These are phyloP conservation scores for Neodiprion virginianus DNA, from an alignment of 1,140 invertebrate species.

Conservation along the genomic window DNA sequence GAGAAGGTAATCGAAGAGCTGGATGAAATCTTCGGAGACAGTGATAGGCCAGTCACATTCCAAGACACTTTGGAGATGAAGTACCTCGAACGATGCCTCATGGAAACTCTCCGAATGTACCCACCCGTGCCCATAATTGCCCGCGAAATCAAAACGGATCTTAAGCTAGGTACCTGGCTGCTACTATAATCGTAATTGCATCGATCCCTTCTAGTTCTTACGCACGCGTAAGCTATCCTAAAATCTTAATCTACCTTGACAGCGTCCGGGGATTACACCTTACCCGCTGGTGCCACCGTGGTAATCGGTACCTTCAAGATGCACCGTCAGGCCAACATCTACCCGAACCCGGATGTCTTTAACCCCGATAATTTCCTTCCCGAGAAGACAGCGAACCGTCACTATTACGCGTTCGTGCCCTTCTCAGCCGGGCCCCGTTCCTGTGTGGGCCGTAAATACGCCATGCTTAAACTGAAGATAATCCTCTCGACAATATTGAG, in stretches of 20 bases:
- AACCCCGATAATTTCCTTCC: constrained; percentile 86
- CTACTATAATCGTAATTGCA: constrained; percentile 1
- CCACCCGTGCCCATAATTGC: constrained; percentile 86
- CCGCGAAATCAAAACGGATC: constrained; percentile 74
- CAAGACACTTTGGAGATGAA: constrained; percentile 82
- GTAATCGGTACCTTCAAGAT: constrained; percentile 71
- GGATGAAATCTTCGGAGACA: constrained; percentile 82
- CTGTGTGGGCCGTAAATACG: constrained; percentile 89
- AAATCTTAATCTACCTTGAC: constrained; percentile 27
- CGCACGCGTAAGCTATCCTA: constrained; percentile 10
- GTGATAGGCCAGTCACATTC: constrained; percentile 75
- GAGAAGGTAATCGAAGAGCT: constrained; percentile 82
- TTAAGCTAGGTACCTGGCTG: constrained; percentile 64
- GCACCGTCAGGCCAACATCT: constrained; percentile 75
- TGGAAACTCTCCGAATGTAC: constrained; percentile 83
- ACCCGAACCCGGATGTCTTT: constrained; percentile 80
- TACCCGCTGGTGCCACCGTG: constrained; percentile 72
- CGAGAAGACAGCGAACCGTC: constrained; percentile 75
- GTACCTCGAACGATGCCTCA: constrained; percentile 83
- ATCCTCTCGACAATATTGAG: constrained; percentile 85
- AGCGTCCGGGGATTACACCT: constrained; percentile 63
- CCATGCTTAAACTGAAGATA: constrained; percentile 87
- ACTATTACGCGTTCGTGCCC: constrained; percentile 86
- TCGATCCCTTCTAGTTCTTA: constrained; percentile 21
- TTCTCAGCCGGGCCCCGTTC: constrained; percentile 87